phyloP scores from a whole-genome alignment of 2,113 vertebrate species.

The Pachyramphus minor region DNA sequence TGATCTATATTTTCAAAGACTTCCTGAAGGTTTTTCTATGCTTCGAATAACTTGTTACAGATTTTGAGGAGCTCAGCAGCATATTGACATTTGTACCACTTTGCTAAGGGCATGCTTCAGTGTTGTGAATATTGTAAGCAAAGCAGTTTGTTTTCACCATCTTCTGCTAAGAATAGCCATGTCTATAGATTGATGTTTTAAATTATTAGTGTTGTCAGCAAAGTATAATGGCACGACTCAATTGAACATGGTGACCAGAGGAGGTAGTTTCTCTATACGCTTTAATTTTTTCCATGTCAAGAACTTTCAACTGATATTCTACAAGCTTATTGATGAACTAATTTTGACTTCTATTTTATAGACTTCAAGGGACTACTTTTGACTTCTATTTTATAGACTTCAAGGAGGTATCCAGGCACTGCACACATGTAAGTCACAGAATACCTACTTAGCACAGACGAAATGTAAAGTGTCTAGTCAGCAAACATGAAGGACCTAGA shows the following conservation, averaged over 20 bases:
- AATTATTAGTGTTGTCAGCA: slow-evolving; percentile 37
- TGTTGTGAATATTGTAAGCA: neutral
- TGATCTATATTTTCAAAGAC: neutral
- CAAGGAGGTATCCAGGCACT: neutral
- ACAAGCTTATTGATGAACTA: neutral
- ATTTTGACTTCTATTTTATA: neutral
- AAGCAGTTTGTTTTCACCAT: slow-evolving; percentile 14
- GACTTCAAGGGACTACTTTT: neutral
- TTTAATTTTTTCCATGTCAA: neutral
- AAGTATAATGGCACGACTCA: neutral
- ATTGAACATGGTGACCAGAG: neutral
- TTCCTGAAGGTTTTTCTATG: neutral
- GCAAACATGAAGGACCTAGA: neutral
- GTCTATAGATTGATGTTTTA: neutral
- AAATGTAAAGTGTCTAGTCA: neutral
- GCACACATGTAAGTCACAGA: neutral
- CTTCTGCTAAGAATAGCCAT: slow-evolving; percentile 37
- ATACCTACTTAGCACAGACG: neutral
- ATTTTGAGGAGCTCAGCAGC: slow-evolving; percentile 19
- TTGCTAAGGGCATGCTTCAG: neutral
- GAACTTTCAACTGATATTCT: neutral
- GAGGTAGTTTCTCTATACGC: neutral
- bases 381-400: neutral
- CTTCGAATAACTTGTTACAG: neutral
- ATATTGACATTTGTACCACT: neutral